A percentile compares a stretch with the other conserved stretches of the same genome.
phyloP scores from a whole-genome alignment of 2,113 vertebrate species.

The Myanophis thanlyinensis region DNA sequence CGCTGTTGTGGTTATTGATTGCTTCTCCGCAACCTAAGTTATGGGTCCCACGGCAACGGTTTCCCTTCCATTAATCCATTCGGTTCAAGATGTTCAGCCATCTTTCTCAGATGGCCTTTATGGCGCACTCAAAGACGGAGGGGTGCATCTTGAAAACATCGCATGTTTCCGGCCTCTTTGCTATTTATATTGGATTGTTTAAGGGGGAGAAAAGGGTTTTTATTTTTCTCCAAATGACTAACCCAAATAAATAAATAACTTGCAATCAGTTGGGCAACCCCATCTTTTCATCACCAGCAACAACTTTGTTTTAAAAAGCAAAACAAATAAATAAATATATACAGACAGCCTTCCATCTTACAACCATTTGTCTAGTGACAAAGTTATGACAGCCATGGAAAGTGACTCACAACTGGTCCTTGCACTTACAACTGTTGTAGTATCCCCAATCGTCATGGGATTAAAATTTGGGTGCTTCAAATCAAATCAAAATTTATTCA shows the following conservation, averaged over 20 bases:
- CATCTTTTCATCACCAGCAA: not conserved
- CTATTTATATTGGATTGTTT: not conserved
- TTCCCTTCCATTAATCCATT: conserved; percentile 1
- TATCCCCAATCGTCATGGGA: too few species aligned
- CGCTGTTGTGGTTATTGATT: conserved; percentile 12
- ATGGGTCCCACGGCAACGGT: not conserved
- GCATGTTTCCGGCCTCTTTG: not conserved
- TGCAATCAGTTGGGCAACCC: not conserved
- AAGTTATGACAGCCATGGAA: too few species aligned
- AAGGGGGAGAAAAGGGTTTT: not conserved
- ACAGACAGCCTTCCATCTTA: too few species aligned
- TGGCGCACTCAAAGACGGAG: not conserved
- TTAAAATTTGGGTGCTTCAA: too few species aligned
- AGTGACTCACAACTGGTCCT: too few species aligned
- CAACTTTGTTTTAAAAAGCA: not conserved
- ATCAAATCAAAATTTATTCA: too few species aligned
- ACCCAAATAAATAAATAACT: not conserved
- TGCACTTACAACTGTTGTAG: too few species aligned
- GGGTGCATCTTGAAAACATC: not conserved
- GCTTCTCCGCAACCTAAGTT: not conserved
- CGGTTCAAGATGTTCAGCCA: not conserved
- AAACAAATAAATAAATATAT: not conserved
- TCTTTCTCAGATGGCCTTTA: not conserved
- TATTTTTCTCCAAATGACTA: not conserved
- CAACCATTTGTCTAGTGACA: too few species aligned